Evolutionary conservation across 1,140 invertebrate genomes (phyloP), one percentile per base, ranked within the genome.

Genomic region (Maconellicoccus hirsutus): DNA sequence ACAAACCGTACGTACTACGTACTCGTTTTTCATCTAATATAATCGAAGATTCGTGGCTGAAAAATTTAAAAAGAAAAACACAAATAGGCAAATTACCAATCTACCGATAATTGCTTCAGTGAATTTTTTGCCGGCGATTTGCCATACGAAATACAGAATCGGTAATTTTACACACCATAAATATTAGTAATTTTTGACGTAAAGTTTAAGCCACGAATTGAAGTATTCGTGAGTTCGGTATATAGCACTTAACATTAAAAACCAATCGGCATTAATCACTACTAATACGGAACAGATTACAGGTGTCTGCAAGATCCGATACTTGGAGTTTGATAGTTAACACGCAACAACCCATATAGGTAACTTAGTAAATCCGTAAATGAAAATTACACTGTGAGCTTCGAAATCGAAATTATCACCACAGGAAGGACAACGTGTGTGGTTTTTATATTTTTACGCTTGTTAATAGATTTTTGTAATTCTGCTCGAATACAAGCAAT

Each of bases 391-490:
- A 4, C 61, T 10, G 21, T 16, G 25, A 26, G 19, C 61, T 4
- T 23, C 61, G 61, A 66, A 66, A 66, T 66, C 25, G 21, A 23
- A 66, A 66, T 66, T 66, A 66, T 66, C 61, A 66, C 61, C 19
- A 26, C 61, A 16, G 61, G 61, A 25, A 23, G 61, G 61, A 66
- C 61, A 22, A 66, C 61, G 61, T 66, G 61, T 66, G 61, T 66
- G 61, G 61, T 66, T 66, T 26, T 26, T 66, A 66, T 66, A 66
- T 66, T 23, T 26, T 25, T 66, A 66, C 25, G 25, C 19, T 14
- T 66, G 61, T 66, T 66, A 66, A 66, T 66, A 66, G 61, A 66
- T 66, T 66, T 66, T 66, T 66, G 61, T 66, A 66, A 66, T 66
- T 66, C 25, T 19, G 22, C 25, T 66, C 61, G 25, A 25, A 26